Evolutionary conservation across 2,113 vertebrate genomes (phyloP), one percentile per base, ranked within the genome.

Genomic region (Ancistrus triradiatus): DNA sequence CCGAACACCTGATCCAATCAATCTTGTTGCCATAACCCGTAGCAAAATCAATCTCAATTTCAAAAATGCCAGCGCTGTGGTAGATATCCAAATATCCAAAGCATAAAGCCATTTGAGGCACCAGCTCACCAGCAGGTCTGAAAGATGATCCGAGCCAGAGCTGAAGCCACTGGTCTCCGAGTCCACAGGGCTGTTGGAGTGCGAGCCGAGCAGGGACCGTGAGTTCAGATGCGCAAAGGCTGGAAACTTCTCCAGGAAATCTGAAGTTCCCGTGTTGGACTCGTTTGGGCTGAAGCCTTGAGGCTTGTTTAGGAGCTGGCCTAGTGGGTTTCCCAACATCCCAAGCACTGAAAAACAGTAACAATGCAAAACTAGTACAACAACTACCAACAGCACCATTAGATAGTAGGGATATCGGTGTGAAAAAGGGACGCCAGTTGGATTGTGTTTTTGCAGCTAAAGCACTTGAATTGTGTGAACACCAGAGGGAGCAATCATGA

Each of bases 111-210:
- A n/a, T n/a, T n/a, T n/a, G n/a, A n/a, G n/a, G n/a, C n/a, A n/a
- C n/a, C n/a, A n/a, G n/a, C 90, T 85, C 85, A 94, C 92, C 51
- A 94, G 90, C 73, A 94, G 80, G 63, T 99, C 96, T 38, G 91
- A 96, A 68, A 99, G 90, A 66, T 97, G 93, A 74, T 99, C 97
- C 0, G 97, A 99, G 44, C 95, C 93, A 14, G 97, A 98, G 86
- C 97, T 99, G 84, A 99, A 97, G 57, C 97, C 95, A 28, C 97
- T 99, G 69, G 94, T 97, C 78, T 98, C 97, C 0, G 97, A 98
- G 82, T 98, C 97, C 0, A 93, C 94, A 9, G 95, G 95, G 72
- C 97, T 99, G 84, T 92, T 96, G 68, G 95, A 98, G 21, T 94
- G 94, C 0, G 95, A 98, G 74, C 95, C 93, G 83, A 98, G 72